Evolutionary conservation across 64 coral and sea anemone genomes (phyloP).

Genomic region (Porites lutea): DNA sequence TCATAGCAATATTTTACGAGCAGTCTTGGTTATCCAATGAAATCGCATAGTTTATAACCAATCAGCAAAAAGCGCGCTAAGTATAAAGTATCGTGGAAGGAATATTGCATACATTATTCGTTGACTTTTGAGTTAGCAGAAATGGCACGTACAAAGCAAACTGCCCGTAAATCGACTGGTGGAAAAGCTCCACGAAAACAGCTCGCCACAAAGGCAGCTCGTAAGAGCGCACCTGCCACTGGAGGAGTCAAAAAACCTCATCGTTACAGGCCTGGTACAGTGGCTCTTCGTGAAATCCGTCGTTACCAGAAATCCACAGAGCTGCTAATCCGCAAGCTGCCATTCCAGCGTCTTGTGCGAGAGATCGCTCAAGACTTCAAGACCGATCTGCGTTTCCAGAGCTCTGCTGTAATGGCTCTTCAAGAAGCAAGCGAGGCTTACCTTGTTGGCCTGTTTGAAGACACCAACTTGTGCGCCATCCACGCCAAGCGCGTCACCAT

Average conservation of each 20-base stretch:
- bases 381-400: slow-evolving; percentile 91
- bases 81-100: no score
- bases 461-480: slow-evolving; percentile 98
- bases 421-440: slow-evolving; percentile 93
- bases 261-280: slow-evolving; percentile 96
- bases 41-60: no score
- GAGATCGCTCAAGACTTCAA: slow-evolving; percentile 96
- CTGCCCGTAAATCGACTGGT: slow-evolving; percentile 77
- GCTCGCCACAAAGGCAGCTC: slow-evolving; percentile 77
- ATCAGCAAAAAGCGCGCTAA: no score
- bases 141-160: slow-evolving; percentile 80
- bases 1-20: no score
- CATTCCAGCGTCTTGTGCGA: slow-evolving; percentile 93
- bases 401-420: slow-evolving; percentile 89
- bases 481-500: slow-evolving; percentile 98
- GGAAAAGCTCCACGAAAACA: slow-evolving; percentile 83
- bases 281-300: slow-evolving; percentile 96
- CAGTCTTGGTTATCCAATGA: no score
- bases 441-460: slow-evolving; percentile 94
- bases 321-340: slow-evolving; percentile 90
- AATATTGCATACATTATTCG: no score
- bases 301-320: slow-evolving; percentile 95
- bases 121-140: no score
- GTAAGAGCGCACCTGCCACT: slow-evolving; percentile 80
- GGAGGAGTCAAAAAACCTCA: slow-evolving; percentile 88